Evolutionary conservation across 2,797 vertebrate species (phyloP).

Genomic region (Bovichtus variegatus): DNA sequence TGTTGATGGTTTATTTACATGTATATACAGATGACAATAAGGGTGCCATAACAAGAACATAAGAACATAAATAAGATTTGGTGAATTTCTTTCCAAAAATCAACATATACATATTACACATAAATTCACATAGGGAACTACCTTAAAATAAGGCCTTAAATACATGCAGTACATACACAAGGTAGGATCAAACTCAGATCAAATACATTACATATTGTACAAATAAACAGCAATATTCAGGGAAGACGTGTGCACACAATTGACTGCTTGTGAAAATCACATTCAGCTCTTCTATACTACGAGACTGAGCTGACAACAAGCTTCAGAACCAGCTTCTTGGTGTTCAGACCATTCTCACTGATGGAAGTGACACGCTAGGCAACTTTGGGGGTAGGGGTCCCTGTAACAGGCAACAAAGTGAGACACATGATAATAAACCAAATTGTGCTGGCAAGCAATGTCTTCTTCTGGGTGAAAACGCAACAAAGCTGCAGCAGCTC

Average conservation of each 20-base stretch:
- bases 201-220: slow-evolving; percentile 49
- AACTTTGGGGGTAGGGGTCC: neutral
- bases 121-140: slow-evolving; percentile 61
- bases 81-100: slow-evolving; percentile 34
- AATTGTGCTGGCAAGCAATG: slow-evolving; percentile 9
- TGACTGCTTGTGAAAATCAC: slow-evolving; percentile 33
- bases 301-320: neutral
- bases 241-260: slow-evolving; percentile 31
- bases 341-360: slow-evolving; percentile 5
- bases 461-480: slow-evolving; percentile 1
- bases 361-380: neutral
- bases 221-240: slow-evolving; percentile 57
- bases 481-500: slow-evolving; percentile 12
- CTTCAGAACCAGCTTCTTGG: slow-evolving; percentile 23
- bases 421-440: slow-evolving; percentile 30
- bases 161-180: slow-evolving; percentile 61
- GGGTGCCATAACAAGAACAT: slow-evolving; percentile 52
- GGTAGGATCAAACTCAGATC: slow-evolving; percentile 23
- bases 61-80: slow-evolving; percentile 64
- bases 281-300: slow-evolving; percentile 17
- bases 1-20: slow-evolving; percentile 85
- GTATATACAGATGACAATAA: slow-evolving; percentile 66
- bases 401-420: slow-evolving; percentile 47
- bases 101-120: slow-evolving; percentile 63
- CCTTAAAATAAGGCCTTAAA: slow-evolving; percentile 67